Base-by-base conservation (phyloP, 1,140 invertebrate genomes). In the Apis laboriosa region DNA sequence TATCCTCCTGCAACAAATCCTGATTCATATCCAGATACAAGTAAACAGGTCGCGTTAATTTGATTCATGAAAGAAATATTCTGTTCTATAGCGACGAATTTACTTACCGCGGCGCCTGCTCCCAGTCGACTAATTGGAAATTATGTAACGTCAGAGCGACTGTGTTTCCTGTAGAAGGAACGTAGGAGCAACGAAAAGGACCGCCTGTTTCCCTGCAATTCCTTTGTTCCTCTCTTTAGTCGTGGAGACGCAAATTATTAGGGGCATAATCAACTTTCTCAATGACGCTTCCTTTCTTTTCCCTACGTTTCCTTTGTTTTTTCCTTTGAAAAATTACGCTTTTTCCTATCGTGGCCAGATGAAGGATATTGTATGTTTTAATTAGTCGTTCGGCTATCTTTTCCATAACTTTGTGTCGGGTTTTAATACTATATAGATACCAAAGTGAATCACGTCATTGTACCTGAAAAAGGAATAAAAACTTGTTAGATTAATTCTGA, bases 71-170 rank as follows among this genome's bases (percentile, higher is more conserved):
- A 43, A 53, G 70, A 63, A 80, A 73, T 34, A 43, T 73, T 21
- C 21, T 7, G 4, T 49, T 28, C 11, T 4, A 28, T 9, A 24
- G 58, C 56, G 56, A 74, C 67, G 68, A 58, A 82, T 86, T 86
- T 75, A 80, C 78, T 71, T 70, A 24, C 43, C 58, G 63, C 49
- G 60, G 43, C 49, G 67, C 24, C 51, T 70, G 75, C 24, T 74
- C 15, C n/a, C 67, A 56, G 53, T n/a, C 71, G 24, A 71, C 71
- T 87, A 87, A 86, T 87, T 86, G 84, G 63, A 81, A 86, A 86
- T 73, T 83, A 86, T 79, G 68, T 72, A 71, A 72, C 24, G 43
- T 79, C 58, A 43, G 71, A 56, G 17, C 21, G 28, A 53, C 64
- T 21, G 60, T 85, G 84, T 82, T 75, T 64, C 34, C 34, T n/a